phyloP scores from a whole-genome alignment of 1,140 invertebrate species.

The Zaprionus nigranus region DNA sequence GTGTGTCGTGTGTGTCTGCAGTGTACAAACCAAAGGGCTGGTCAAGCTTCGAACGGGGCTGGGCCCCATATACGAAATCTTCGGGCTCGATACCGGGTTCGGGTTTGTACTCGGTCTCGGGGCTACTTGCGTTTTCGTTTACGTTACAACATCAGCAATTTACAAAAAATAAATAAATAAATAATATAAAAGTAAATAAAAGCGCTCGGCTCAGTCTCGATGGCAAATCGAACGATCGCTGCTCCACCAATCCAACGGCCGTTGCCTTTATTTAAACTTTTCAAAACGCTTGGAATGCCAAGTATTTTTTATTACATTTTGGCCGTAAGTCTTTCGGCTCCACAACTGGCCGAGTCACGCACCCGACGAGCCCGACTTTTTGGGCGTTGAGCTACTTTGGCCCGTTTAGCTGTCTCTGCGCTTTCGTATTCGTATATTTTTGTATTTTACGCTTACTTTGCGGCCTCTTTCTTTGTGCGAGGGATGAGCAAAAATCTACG shows the following conservation, averaged over 20 bases:
- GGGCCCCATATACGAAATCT: constrained; percentile 21
- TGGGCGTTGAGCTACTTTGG: constrained; percentile 56
- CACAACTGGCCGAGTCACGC: constrained; percentile 49
- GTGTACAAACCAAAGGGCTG: constrained; percentile 38
- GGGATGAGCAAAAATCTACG: constrained; percentile 39
- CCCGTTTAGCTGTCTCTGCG: constrained; percentile 46
- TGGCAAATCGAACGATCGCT: constrained; percentile 37
- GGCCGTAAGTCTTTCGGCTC: constrained; percentile 29
- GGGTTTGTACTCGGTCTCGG: constrained; percentile 8
- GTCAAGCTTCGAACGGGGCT: constrained; percentile 10
- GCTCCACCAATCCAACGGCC: constrained; percentile 26
- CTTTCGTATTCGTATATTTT: constrained; percentile 23
- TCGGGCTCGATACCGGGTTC: constrained; percentile 8
- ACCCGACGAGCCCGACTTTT: constrained; percentile 29
- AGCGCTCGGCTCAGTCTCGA: constrained; percentile 10
- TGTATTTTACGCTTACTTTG: constrained; percentile 33
- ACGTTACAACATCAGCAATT: constrained; percentile 57
- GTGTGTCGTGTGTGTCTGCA: constrained; percentile 9
- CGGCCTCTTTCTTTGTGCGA: constrained; percentile 46
- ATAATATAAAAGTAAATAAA: constrained; percentile 23
- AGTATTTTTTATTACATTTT: constrained; percentile 52
- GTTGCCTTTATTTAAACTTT: constrained; percentile 62
- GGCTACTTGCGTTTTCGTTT: constrained; percentile 72
- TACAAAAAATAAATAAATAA: constrained; percentile 15
- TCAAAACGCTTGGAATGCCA: constrained; percentile 60